Conservation (phyloP, 1,140 invertebrate genomes). For the Leptinotarsa lineolata region DNA sequence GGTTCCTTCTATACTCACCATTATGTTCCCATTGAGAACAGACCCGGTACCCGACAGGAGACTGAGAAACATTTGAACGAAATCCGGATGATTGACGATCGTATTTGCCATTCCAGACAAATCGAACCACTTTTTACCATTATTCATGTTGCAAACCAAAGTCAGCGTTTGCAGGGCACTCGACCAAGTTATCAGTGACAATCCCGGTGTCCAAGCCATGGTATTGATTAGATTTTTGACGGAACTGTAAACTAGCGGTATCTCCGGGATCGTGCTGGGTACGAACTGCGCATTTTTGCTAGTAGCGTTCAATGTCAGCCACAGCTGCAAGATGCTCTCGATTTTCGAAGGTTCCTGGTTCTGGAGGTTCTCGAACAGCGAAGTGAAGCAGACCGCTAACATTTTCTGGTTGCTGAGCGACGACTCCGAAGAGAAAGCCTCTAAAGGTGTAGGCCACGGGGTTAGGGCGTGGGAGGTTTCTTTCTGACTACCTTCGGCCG, state of each 20-base stretch:
- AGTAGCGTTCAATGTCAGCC: constrained; percentile 78
- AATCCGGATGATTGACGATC: constrained; percentile 71
- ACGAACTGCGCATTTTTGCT: constrained; percentile 57
- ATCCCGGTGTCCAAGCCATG: constrained; percentile 66
- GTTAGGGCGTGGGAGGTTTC: constrained; percentile 52
- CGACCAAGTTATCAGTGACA: constrained; percentile 75
- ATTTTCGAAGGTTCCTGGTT: constrained; percentile 62
- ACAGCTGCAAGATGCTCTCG: constrained; percentile 80
- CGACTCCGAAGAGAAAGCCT: constrained; percentile 50
- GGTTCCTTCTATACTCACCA: constrained; percentile 54
- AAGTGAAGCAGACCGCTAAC: constrained; percentile 72
- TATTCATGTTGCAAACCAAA: constrained; percentile 48
- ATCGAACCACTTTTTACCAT: constrained; percentile 44
- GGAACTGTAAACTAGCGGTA: constrained; percentile 72
- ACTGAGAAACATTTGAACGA: constrained; percentile 72
- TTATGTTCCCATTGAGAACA: constrained; percentile 61
- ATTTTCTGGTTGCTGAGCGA: constrained; percentile 58
- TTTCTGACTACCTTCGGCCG: constrained; percentile 36
- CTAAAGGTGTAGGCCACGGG: constrained; percentile 57
- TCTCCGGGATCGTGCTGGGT: constrained; percentile 69
- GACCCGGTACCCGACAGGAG: constrained; percentile 71
- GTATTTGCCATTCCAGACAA: constrained; percentile 45
- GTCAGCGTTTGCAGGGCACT: constrained; percentile 63
- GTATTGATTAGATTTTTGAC: constrained; percentile 73
- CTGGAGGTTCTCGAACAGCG: constrained; percentile 68